Percentiles rank a stretch among this genome's conserved stretches.
Evolutionary conservation across 2,113 vertebrate species (phyloP).

Genomic region (Campylomormyrus numenius): DNA sequence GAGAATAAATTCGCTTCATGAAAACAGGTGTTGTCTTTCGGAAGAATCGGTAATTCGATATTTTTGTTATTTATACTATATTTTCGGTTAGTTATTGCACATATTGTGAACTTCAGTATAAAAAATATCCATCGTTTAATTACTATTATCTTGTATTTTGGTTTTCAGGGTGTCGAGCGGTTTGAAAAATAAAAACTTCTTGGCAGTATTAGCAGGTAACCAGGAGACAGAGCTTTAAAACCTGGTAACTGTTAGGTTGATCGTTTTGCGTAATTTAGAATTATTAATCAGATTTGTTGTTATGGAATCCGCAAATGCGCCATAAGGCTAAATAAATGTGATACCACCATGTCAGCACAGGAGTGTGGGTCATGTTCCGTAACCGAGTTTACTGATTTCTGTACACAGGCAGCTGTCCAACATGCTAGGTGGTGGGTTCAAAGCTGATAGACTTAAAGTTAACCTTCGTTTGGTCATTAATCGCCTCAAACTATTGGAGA

Average conservation of each 20-base stretch:
- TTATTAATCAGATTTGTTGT: background rate
- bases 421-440: constrained; percentile 91
- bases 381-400: background rate
- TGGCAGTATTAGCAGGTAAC: background rate
- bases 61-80: background rate
- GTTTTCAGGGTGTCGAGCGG: background rate
- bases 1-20: background rate
- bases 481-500: constrained; percentile 90
- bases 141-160: background rate
- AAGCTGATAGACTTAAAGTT: constrained; percentile 85
- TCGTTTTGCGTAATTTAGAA: background rate
- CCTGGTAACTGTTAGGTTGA: background rate
- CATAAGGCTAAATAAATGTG: background rate
- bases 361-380: background rate
- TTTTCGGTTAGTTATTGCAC: background rate
- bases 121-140: background rate
- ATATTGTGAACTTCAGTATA: background rate
- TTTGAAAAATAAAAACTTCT: background rate
- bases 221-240: background rate
- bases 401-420: constrained; percentile 36
- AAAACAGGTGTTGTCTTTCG: background rate
- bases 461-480: constrained; percentile 95
- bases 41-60: background rate
- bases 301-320: background rate
- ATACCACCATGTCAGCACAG: background rate